phyloP scores from a whole-genome alignment of 1,140 invertebrate species.

The Heliconius melpomene region DNA sequence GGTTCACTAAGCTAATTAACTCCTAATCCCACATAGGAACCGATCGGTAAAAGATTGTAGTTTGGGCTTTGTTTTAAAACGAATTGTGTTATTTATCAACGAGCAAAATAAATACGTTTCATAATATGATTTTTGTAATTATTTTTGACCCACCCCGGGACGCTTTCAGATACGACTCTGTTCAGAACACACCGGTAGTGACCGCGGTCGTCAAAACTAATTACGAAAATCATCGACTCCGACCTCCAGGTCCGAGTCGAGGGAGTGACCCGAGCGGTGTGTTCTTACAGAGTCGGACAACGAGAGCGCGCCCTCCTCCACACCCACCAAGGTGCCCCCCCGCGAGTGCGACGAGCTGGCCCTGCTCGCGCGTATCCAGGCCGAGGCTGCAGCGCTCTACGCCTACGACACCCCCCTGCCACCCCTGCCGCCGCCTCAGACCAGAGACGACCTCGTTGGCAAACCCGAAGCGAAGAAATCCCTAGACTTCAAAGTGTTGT shows the following conservation, averaged over 20 bases:
- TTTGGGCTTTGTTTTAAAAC: constrained; percentile 75
- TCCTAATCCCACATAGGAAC: constrained; percentile 63
- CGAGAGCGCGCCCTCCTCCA: constrained; percentile 83
- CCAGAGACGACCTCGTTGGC: no score
- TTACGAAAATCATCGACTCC: constrained; percentile 72
- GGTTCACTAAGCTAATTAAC: constrained; percentile 67
- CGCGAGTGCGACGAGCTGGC: constrained; percentile 79
- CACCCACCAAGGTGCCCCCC: constrained; percentile 78
- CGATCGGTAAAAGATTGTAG: constrained; percentile 58
- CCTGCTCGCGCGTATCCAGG: constrained; percentile 85
- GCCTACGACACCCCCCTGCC: constrained; percentile 74
- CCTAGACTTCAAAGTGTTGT: constrained; percentile 71
- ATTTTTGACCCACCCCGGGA: constrained; percentile 71
- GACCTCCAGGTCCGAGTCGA: constrained; percentile 4
- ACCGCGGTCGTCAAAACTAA: constrained; percentile 73
- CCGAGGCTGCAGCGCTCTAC: constrained; percentile 85
- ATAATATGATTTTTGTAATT: constrained; percentile 80
- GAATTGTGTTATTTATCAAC: constrained; percentile 78
- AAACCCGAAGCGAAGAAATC: constrained; percentile 11
- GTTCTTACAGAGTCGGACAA: constrained; percentile 88
- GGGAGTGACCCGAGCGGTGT: constrained; percentile 72
- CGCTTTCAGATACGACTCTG: constrained; percentile 61
- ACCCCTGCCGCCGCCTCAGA: constrained; percentile 7
- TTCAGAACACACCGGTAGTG: constrained; percentile 68
- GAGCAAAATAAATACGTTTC: constrained; percentile 78